Evolutionary conservation across 2,797 vertebrate species (phyloP), one percentile per base, ranked within the genome.

Genomic region (Myotis findleyi): DNA sequence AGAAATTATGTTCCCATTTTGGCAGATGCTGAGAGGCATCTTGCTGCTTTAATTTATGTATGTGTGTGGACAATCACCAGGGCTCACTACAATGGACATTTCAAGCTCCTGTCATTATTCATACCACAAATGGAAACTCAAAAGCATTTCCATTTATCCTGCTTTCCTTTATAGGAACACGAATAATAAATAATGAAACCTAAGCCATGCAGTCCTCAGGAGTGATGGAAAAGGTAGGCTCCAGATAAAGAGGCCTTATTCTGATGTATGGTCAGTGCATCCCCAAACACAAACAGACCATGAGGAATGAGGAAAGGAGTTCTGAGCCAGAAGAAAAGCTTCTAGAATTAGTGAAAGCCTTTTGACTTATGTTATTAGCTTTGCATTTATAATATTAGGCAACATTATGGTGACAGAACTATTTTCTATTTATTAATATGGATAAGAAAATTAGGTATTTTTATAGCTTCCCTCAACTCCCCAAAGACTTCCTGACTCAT

Each of bases 371-470:
- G 7, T n/a, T 71, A 2, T 83, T 66, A 88, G 33, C 51, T 91
- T 93, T 84, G 47, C 38, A 20, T 81, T 21, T 68, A 79, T 47
- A 75, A 11, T 59, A 53, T 83, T 84, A 71, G 59, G 23, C 85
- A 64, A 88, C 16, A 59, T 53, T 87, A 83, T 77, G 55, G 38
- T 92, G 21, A n/a, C 44, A 81, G 51, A 91, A 33, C 6, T 71
- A 7, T 94, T 94, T 95, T 80, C 53, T 95, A 38, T 91, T 92
- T 95, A 38, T 91, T 92, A 85, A 75, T 82, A 92, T 87, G 75
- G 57, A 89, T 71, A 94, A 87, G 72, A 95, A 94, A 92, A 76
- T 93, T 38, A 76, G 21, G 14, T 68, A 81, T 88, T 84, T 87
- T 81, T 10, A 17, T 49, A 94, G 17, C 41, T 41, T 73, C 13